phyloP scores from a whole-genome alignment of 2,888 invertebrate genomes.

The Spatulosminthurus flaviceps region DNA sequence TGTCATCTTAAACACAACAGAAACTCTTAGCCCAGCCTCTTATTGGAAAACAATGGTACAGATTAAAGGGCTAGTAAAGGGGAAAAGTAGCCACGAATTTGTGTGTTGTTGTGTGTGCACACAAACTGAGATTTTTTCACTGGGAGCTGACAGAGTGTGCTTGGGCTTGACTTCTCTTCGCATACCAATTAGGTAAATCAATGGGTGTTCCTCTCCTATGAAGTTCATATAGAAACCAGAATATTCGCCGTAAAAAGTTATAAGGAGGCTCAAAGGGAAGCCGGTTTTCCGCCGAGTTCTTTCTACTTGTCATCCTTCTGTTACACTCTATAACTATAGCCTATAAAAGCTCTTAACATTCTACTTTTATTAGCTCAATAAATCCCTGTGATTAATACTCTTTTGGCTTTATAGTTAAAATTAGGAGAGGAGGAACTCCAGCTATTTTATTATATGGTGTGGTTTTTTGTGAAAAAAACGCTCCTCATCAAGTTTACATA shows the following conservation, averaged over 20 bases:
- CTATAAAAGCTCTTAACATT: background rate
- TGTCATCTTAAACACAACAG: background rate
- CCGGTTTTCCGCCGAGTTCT: slow-evolving; percentile 9
- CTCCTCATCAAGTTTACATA: no score
- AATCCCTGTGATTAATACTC: background rate
- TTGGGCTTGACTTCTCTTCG: background rate
- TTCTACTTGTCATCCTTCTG: background rate
- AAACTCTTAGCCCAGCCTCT: background rate
- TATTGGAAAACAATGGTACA: slow-evolving; percentile 9
- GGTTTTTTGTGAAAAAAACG: no score
- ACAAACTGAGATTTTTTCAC: background rate
- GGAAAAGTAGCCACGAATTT: background rate
- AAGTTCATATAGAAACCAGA: background rate
- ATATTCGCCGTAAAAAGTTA: slow-evolving; percentile 3
- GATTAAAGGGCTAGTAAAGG: background rate
- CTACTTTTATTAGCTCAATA: background rate
- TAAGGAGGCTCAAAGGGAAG: slow-evolving; percentile 19
- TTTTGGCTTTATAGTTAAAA: background rate
- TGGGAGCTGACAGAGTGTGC: background rate
- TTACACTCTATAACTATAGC: background rate
- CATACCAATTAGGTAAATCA: slow-evolving; percentile 9
- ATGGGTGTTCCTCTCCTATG: slow-evolving; percentile 4
- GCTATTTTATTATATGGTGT: background rate
- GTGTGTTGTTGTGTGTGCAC: background rate
- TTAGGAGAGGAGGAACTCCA: background rate